Conservation (phyloP, 1,140 invertebrate species). For the Lepeophtheirus salmonis region DNA sequence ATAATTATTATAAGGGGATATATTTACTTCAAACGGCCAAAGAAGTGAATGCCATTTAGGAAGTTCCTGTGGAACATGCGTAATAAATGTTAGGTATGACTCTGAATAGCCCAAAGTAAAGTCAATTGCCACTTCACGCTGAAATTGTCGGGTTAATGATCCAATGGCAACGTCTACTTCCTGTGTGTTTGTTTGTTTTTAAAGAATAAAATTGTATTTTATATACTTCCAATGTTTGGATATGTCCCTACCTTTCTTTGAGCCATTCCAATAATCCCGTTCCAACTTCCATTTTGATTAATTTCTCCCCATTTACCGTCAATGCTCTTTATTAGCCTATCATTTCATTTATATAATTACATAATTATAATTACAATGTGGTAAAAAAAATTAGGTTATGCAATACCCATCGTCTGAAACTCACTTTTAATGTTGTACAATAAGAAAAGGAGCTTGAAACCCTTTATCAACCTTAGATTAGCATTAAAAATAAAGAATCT, state of each 20-base stretch:
- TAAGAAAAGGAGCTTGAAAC: no score
- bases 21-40: neutral
- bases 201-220: no score
- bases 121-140: neutral
- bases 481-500: no score
- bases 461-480: no score
- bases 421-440: no score
- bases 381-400: no score
- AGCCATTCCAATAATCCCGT: neutral
- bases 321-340: no score
- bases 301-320: neutral
- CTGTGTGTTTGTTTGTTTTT: no score
- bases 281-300: neutral
- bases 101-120: neutral
- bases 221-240: neutral
- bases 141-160: neutral
- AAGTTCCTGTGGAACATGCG: neutral
- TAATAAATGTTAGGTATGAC: neutral
- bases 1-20: no score
- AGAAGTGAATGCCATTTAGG: neutral
- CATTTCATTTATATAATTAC: no score
- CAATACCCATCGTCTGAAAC: no score
- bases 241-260: neutral
- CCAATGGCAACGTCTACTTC: neutral
- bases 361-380: no score